Percentiles rank a stretch among this genome's conserved stretches.
Conservation (phyloP, 2,888 invertebrate genomes). For the Acronicta psi region DNA sequence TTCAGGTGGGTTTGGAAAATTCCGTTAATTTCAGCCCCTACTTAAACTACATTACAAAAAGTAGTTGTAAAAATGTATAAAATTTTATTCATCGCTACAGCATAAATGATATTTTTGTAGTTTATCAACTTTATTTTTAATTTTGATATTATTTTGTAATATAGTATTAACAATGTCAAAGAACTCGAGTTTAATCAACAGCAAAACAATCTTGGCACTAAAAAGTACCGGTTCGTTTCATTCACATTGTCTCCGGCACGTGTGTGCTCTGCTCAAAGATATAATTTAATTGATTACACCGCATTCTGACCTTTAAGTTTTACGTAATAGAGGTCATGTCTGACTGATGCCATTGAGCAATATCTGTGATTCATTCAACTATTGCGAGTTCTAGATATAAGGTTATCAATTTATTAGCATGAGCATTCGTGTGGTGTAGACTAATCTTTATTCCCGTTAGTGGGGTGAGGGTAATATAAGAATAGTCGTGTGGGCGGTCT, state of each 20-base stretch:
- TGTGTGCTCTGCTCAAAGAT: constrained; percentile 48
- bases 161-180: constrained; percentile 11
- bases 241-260: constrained; percentile 65
- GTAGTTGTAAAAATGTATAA: too few relatives aligned
- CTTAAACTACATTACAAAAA: too few relatives aligned
- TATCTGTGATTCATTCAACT: constrained; percentile 45
- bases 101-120: too few relatives aligned
- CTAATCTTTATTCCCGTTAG: not conserved
- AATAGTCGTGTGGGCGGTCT: not conserved
- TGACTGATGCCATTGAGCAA: constrained; percentile 29
- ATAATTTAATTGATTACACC: constrained; percentile 56
- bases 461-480: not conserved
- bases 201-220: constrained; percentile 53
- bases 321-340: constrained; percentile 40
- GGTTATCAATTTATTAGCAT: constrained; percentile 19
- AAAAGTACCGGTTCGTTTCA: constrained; percentile 77
- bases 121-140: too few relatives aligned
- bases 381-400: constrained; percentile 12
- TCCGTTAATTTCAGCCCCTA: too few relatives aligned
- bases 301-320: constrained; percentile 47
- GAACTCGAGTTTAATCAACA: constrained; percentile 25
- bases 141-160: not conserved
- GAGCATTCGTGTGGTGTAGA: constrained; percentile 19
- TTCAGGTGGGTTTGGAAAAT: too few relatives aligned
- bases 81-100: too few relatives aligned